Evolutionary conservation across 2,113 vertebrate genomes (phyloP), one percentile per base, ranked within the genome.

Genomic region (Nycticebus coucang): DNA sequence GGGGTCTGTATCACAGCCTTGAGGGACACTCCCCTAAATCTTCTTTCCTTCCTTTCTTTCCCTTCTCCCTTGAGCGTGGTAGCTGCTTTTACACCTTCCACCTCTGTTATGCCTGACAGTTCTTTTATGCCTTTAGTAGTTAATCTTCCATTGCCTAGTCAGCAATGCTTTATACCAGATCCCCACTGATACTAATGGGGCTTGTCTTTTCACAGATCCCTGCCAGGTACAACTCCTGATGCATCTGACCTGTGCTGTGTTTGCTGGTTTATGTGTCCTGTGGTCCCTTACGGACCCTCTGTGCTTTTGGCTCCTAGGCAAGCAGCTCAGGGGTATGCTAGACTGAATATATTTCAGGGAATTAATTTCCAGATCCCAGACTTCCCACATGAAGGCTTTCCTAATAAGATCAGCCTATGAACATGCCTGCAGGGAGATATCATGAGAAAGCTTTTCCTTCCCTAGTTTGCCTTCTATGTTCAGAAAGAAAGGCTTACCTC

Each of bases 281-380:
- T 45, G 7, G 37, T 24, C 19, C 15, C 21, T 50, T 30, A 22
- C 0, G 13, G 60, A 81, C 15, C 41, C 37, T 77, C 14, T 10
- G 78, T n/a, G 72, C 41, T 60, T 81, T 80, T n/a, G 87, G 57
- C 53, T 62, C 13, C 37, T 26, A 11, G 66, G 57, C 21, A 82
- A 75, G 57, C 30, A 30, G 81, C 9, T 57, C 45, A 75, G 41
- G 3, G 17, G 28, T 94, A 60, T 83, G 12, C n/a, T 94, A 50
- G 17, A n/a, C 0, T 74, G 55, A 30, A 55, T 82, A 12, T 41
- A 66, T 57, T 72, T 81, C 79, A 62, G 77, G 60, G 89, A 69
- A 33, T 94, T 89, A 26, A 81, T 88, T 87, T 74, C 62, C 37
- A 94, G 79, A 82, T 79, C 68, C 74, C 45, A 75, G 79, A 78